Evolutionary conservation across 1,140 invertebrate genomes (phyloP).

Genomic region (Bemisia tabaci): DNA sequence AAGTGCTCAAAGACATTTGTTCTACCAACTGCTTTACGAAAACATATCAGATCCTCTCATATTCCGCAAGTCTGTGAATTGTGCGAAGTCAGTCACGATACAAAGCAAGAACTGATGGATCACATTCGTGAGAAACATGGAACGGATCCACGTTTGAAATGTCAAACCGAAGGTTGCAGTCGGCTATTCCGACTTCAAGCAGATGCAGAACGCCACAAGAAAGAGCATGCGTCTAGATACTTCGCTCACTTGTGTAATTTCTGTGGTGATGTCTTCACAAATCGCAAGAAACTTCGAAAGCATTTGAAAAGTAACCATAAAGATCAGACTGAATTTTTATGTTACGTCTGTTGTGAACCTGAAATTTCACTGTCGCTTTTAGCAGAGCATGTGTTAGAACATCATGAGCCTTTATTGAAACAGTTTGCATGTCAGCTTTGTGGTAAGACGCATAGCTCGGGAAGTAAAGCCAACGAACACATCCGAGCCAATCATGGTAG

Average conservation of each 20-base stretch:
- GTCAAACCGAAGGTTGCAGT: conserved; percentile 33
- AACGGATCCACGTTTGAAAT: conserved; percentile 38
- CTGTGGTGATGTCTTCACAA: conserved; percentile 42
- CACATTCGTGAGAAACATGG: conserved; percentile 42
- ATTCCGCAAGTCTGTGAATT: conserved; percentile 15
- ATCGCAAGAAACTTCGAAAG: conserved; percentile 44
- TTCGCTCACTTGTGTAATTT: conserved; percentile 42
- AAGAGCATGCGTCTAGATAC: conserved; percentile 36
- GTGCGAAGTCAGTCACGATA: conserved; percentile 35
- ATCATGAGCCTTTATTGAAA: conserved; percentile 36
- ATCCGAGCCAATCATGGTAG: conserved; percentile 44
- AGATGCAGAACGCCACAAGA: conserved; percentile 37
- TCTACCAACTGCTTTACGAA: conserved; percentile 12
- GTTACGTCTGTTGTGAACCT: conserved; percentile 41
- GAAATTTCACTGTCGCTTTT: conserved; percentile 40
- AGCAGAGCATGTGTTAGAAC: conserved; percentile 38
- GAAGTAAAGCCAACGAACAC: conserved; percentile 45
- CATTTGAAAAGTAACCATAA: conserved; percentile 35
- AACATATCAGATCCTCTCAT: conserved; percentile 16
- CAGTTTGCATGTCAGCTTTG: conserved; percentile 44
- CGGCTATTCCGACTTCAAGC: conserved; percentile 40
- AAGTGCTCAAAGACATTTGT: conserved; percentile 20
- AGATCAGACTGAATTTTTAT: conserved; percentile 35
- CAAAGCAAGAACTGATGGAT: conserved; percentile 41
- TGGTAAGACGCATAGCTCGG: conserved; percentile 42